A percentile compares a stretch with the other conserved stretches of the same genome.
Conservation (phyloP, 2,797 vertebrate genomes). For the Capromys pilorides region DNA sequence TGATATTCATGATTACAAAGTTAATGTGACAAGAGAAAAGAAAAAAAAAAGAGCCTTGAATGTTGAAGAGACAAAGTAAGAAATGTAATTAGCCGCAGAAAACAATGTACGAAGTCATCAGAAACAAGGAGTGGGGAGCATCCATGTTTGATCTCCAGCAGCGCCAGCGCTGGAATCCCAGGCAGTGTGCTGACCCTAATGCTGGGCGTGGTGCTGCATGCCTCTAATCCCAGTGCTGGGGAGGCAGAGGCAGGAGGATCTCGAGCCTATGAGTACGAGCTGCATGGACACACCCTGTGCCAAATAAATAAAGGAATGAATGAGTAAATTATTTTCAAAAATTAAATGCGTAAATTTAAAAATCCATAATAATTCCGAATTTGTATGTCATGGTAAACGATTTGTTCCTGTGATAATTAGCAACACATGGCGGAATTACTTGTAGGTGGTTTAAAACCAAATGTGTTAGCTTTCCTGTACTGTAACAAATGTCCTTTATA, state of each 20-base stretch:
- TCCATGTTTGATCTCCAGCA: no score
- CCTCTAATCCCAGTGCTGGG: no score
- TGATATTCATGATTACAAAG: neutral
- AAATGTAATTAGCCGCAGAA: neutral
- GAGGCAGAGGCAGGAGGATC: no score
- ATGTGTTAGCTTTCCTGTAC: rapidly evolving
- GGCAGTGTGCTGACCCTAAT: no score
- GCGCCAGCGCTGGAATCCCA: no score
- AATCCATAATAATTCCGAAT: neutral
- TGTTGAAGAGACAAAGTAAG: neutral
- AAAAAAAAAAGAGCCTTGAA: neutral
- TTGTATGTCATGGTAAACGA: neutral
- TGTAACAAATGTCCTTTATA: neutral
- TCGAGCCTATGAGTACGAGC: no score
- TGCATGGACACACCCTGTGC: no score
- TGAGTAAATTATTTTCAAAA: no score
- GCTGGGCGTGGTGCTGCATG: no score
- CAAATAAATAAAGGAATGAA: no score
- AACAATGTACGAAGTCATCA: neutral
- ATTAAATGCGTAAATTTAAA: no score
- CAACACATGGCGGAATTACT: neutral
- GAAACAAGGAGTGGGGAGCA: neutral
- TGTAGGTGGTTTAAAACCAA: neutral
- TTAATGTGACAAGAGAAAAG: neutral
- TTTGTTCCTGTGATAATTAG: neutral